phyloP scores from a whole-genome alignment of 1,140 invertebrate genomes.

The Zaprionus lachaisei region DNA sequence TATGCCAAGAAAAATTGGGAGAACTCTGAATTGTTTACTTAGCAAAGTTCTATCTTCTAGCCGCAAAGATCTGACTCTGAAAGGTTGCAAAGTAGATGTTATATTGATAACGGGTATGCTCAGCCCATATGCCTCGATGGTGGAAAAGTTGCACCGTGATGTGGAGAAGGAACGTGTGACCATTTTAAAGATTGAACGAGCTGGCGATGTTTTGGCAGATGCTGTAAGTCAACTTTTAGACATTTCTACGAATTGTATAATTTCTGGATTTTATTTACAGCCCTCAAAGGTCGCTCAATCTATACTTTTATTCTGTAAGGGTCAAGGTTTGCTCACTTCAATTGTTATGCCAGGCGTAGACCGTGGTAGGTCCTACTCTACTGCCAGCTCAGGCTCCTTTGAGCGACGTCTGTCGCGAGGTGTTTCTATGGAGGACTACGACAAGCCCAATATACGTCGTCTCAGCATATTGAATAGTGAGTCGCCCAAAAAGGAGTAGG shows the following conservation, averaged over 20 bases:
- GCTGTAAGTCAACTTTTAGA: constrained; percentile 86
- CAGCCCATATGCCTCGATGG: constrained; percentile 91
- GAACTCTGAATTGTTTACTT: not conserved
- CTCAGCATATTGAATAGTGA: constrained; percentile 87
- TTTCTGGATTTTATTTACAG: constrained; percentile 84
- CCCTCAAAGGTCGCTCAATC: constrained; percentile 93
- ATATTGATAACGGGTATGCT: constrained; percentile 93
- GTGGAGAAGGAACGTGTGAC: constrained; percentile 93
- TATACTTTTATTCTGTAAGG: constrained; percentile 92
- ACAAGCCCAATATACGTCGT: constrained; percentile 90
- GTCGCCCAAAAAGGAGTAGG: constrained; percentile 77
- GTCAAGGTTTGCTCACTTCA: constrained; percentile 90
- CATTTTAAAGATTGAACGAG: constrained; percentile 92
- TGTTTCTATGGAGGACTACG: constrained; percentile 93
- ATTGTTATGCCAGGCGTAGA: constrained; percentile 90
- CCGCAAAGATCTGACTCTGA: constrained; percentile 89
- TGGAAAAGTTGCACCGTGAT: constrained; percentile 91
- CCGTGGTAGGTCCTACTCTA: constrained; percentile 86
- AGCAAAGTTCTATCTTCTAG: constrained; percentile 79
- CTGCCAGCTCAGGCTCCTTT: constrained; percentile 85
- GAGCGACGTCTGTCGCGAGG: constrained; percentile 87
- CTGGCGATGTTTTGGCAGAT: constrained; percentile 92
- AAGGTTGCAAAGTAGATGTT: constrained; percentile 90
- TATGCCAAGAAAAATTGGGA: constrained; percentile 70
- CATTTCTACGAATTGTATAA: not conserved